A percentile compares a stretch with the other conserved stretches of the same genome.
Conservation (phyloP, 2,113 vertebrate genomes). For the Anolis carolinensis region DNA sequence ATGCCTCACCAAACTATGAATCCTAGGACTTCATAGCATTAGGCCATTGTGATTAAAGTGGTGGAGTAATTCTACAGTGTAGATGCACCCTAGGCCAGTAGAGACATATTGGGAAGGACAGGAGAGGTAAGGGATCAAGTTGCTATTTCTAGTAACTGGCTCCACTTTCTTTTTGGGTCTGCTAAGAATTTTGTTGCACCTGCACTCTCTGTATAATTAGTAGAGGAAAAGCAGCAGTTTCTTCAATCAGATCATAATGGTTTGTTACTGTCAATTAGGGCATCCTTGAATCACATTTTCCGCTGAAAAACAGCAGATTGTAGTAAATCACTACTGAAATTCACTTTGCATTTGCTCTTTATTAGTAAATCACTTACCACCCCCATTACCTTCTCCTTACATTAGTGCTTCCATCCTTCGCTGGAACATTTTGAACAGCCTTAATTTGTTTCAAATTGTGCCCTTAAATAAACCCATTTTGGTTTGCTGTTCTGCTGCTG, state of each 20-base stretch:
- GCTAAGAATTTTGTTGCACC: neutral
- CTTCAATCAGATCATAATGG: neutral
- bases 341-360: constrained; percentile 7
- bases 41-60: no score
- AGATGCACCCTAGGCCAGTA: no score
- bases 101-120: no score
- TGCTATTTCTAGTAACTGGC: neutral
- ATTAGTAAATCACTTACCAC: constrained; percentile 1
- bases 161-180: neutral
- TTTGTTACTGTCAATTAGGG: neutral
- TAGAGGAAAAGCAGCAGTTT: neutral
- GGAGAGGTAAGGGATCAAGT: no score
- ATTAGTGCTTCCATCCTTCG: neutral
- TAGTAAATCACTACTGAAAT: neutral
- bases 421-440: neutral
- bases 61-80: no score
- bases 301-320: neutral
- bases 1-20: no score
- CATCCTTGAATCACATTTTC: neutral
- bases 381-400: neutral
- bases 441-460: neutral
- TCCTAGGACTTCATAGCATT: no score
- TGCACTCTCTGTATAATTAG: neutral
- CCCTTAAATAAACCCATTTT: neutral
- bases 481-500: neutral